Base-by-base conservation (phyloP, 1,140 invertebrate species). In the Brachionus asplanchnoidis region DNA sequence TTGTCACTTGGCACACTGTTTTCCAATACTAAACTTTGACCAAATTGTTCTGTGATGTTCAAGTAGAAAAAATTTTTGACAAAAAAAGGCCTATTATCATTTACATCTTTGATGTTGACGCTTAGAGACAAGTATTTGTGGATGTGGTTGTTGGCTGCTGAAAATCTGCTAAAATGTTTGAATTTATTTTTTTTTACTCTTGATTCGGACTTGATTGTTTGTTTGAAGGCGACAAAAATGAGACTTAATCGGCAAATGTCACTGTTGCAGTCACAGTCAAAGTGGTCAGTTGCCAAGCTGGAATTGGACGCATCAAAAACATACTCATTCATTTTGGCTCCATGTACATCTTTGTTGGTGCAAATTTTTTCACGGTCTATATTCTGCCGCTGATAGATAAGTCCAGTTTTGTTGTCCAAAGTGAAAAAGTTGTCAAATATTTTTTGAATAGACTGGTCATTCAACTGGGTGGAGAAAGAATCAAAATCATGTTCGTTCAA, bases 51-150 rank as follows among this genome's bases (percentile, higher is more conserved):
- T 17, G 73, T 26, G 11, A 50, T 77, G 9, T 77, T 46, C 6
- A 77, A 26, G 32, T 77, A 53, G 4, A 77, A 77, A 53, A 77
- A 77, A 77, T 77, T 77, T 50, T n/a, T 46, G 1, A 9, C 3
- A 77, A 77, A 77, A 46, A 44, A 46, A 50, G 73, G 73, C 32
- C 44, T 46, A 50, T 77, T 77, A 8, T 77, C 73, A 77, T 77
- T 77, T 28, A 77, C 7, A 32, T 77, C 73, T 6, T 50, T 77
- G 1, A 77, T 50, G 23, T 50, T 77, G 3, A 77, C 20, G 20
- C 12, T 50, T 26, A 77, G 26, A 32, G 20, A 26, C 8, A 77
- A 14, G 20, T 77, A 77, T 28, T 50, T 77, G 20, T 50, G 68
- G 17, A 73, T 20, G 20, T 73, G 73, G 42, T 28, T 77, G 17